Conservation (phyloP, 2,797 vertebrate genomes). For the Siniperca scherzeri region DNA sequence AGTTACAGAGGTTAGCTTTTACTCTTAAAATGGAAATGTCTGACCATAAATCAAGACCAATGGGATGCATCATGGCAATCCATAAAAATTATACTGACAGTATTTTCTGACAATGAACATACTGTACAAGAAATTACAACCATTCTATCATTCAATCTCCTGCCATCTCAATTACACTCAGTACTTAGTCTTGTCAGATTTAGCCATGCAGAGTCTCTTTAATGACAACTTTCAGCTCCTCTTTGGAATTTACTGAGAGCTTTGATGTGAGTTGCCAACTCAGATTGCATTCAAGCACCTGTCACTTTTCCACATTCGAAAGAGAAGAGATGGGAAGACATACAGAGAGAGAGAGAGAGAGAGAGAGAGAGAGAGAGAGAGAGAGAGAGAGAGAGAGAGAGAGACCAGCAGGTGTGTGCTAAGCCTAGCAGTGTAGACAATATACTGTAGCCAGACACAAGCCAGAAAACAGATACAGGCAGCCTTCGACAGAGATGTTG, state of each 20-base stretch:
- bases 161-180: conserved; percentile 75
- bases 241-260: conserved; percentile 78
- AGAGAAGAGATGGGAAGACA: conserved; percentile 56
- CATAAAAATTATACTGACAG: conserved; percentile 46
- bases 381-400: conserved; percentile 21
- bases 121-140: conserved; percentile 62
- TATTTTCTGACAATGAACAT: conserved; percentile 69
- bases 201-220: conserved; percentile 78
- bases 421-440: conserved; percentile 58
- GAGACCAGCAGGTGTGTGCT: conserved; percentile 74
- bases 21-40: conserved; percentile 37
- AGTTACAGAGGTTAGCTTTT: conserved; percentile 11
- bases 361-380: conserved; percentile 25
- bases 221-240: conserved; percentile 80
- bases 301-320: conserved; percentile 78
- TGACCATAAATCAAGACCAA: conserved; percentile 42
- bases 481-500: conserved; percentile 59
- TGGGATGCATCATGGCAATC: conserved; percentile 41
- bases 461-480: conserved; percentile 52
- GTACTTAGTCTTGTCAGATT: conserved; percentile 79
- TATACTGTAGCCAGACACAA: conserved; percentile 66
- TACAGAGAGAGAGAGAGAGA: conserved; percentile 12
- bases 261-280: conserved; percentile 83
- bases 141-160: conserved; percentile 69
- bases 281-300: conserved; percentile 81